A percentile compares a stretch with the other conserved stretches of the same genome.
Conservation (phyloP, 2,113 vertebrate genomes). For the Thinocorus orbignyianus region DNA sequence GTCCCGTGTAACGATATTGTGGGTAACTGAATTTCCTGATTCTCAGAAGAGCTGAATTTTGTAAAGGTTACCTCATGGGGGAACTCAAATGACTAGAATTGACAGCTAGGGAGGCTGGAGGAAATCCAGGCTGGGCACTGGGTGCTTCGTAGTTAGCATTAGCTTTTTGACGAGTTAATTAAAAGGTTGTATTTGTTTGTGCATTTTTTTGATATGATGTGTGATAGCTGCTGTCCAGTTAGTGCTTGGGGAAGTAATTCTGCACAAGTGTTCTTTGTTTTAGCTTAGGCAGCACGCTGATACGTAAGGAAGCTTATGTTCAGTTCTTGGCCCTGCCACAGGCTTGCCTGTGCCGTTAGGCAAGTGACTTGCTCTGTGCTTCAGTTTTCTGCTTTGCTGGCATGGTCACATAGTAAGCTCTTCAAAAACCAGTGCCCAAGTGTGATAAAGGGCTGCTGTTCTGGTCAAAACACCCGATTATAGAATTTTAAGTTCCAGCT, state of each 20-base stretch:
- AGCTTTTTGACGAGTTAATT: background rate
- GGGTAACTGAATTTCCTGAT: background rate
- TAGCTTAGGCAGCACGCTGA: background rate
- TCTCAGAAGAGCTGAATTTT: background rate
- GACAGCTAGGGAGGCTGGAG: background rate
- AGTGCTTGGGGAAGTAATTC: background rate
- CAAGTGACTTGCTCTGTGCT: background rate
- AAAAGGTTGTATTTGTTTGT: background rate
- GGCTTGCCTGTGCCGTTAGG: background rate
- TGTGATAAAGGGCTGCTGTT: constrained; percentile 20
- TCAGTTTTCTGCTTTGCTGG: background rate
- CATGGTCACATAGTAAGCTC: background rate
- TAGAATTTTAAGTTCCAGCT: constrained; percentile 24
- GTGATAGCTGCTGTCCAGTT: background rate
- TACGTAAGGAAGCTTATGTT: background rate
- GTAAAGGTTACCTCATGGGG: background rate
- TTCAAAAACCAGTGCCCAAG: background rate
- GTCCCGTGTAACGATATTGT: background rate
- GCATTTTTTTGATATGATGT: background rate
- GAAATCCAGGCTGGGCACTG: background rate
- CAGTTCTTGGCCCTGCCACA: background rate
- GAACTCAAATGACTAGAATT: background rate
- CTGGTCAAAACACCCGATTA: background rate
- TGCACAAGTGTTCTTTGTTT: background rate
- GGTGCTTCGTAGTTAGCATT: background rate